Base-by-base conservation (phyloP, 2,113 vertebrate species). In the Xenopus laevis region DNA sequence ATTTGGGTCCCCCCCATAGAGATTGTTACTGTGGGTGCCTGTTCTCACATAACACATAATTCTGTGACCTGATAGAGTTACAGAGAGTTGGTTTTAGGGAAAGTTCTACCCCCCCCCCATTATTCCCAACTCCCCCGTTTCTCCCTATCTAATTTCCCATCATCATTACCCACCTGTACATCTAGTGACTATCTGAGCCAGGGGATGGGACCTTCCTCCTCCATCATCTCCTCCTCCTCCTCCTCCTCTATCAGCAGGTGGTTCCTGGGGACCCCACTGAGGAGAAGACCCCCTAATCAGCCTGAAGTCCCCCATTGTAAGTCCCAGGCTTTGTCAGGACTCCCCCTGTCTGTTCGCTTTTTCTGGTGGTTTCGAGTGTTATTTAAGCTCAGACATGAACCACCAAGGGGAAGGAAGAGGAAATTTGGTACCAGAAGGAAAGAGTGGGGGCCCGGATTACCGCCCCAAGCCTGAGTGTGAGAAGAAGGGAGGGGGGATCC, bases 331-430 rank as follows among this genome's bases (percentile, higher is more conserved):
- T 18, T 11, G 13, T 15, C 8, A 18, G 20, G 9, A 4, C 13
- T 23, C 72, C 20, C 58, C 60, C 71, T 71, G 78, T 50, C 33
- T 66, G 59, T 47, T 74, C 40, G 76, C 79, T 79, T 33, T 73
- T 81, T 83, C 87, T 84, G 83, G 92, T 76, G 91, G 90, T 91
- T 93, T 91, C 84, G 91, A 87, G 89, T 91, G 92, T 92, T 93
- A 91, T 93, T 93, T 88, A 90, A 91, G 87, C 89, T 84, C 85
- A 90, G 90, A 93, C 91, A 92, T 92, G 78, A 79, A 91, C 92
- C 92, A 91, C 92, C 86, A 93, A 93, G 90, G 91, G 92, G 92
- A 93, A 94, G 92, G 92, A 93, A 94, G 91, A 93, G 92, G 92
- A 94, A 92, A 91, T 91, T 92, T 93, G 89, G 91, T 91, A 92